Evolutionary conservation across 2,888 invertebrate genomes (phyloP).

Genomic region (Buathra laborator): DNA sequence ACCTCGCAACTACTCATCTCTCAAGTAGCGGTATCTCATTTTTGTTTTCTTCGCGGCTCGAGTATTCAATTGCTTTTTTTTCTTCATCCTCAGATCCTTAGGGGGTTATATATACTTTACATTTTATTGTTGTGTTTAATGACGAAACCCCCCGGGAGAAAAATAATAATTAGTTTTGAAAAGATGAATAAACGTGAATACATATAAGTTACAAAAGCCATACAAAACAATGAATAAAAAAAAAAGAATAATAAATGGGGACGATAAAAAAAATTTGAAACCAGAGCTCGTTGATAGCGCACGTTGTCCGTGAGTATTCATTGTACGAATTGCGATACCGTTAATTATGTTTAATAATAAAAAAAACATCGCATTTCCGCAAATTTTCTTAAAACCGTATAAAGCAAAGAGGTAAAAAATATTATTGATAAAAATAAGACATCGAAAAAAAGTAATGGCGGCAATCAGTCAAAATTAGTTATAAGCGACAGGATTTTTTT

Average conservation of each 20-base stretch:
- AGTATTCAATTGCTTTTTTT: slow-evolving; percentile 1
- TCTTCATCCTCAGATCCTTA: too few relatives aligned
- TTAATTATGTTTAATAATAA: neutral
- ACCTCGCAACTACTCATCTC: neutral
- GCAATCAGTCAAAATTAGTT: too few relatives aligned
- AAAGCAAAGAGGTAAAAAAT: too few relatives aligned
- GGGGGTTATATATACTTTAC: neutral
- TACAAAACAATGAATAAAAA: neutral
- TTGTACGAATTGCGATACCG: neutral
- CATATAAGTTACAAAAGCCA: neutral
- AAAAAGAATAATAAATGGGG: neutral
- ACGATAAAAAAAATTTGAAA: neutral
- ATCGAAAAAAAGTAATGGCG: too few relatives aligned
- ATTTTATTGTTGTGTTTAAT: too few relatives aligned
- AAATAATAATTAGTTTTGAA: neutral
- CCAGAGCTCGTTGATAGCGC: neutral
- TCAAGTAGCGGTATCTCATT: neutral
- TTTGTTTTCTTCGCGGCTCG: neutral
- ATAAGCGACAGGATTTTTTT: too few relatives aligned
- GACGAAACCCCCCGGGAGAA: too few relatives aligned
- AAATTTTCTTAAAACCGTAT: neutral
- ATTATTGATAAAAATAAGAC: too few relatives aligned
- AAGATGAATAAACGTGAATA: neutral
- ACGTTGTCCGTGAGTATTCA: neutral
- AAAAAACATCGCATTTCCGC: too few relatives aligned